Base-by-base conservation (phyloP, 2,888 invertebrate species). In the Chrysopilus asiliformis region DNA sequence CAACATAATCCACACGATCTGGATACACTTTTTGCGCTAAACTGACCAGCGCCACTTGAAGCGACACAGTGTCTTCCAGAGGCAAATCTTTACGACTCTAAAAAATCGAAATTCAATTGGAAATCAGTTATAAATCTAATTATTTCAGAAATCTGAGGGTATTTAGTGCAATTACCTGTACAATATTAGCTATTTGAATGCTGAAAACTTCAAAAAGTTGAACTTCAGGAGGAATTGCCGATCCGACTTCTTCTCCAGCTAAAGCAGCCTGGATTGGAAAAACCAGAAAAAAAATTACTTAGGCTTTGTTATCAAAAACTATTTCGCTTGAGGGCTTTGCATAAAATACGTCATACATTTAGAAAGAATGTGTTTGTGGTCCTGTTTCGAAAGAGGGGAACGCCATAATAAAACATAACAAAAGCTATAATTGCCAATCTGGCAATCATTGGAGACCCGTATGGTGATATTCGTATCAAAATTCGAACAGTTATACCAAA, bases 171-270 rank as follows among this genome's bases (percentile, higher is more conserved):
- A 42, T 32, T 54, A 79, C 85, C 74, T 89, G 84, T 42, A 95
- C 91, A 47, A 97, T 93, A 40, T 84, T 82, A 2, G 93, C 87
- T 4, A 97, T 90, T 67, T 98, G 97, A 51, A 91, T 85, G 2
- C 94, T 95, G 64, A 99, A 98, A 24, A 97, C 93, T 56, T 97
- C 94, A 62, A 99, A 99, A 6, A 99, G 68, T 56, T 93, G 84
- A 12, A 95, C 89, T 50, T 93, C 87, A 41, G 80, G 71, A 17
- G 87, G 82, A 49, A 81, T 77, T 25, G 74, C 74, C 29, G 74
- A 68, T 2, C 72, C 70, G 13, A 54, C 53, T 32, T 60, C 62
- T 30, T 71, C 70, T 26, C 58, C 68, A 60, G 43, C 63, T 15
- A 33, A n/a, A 8, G 32, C 12, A 6, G 38, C 20, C 38, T 38